phyloP scores from a whole-genome alignment of 2,888 invertebrate species.

The Lithophane leautieri region DNA sequence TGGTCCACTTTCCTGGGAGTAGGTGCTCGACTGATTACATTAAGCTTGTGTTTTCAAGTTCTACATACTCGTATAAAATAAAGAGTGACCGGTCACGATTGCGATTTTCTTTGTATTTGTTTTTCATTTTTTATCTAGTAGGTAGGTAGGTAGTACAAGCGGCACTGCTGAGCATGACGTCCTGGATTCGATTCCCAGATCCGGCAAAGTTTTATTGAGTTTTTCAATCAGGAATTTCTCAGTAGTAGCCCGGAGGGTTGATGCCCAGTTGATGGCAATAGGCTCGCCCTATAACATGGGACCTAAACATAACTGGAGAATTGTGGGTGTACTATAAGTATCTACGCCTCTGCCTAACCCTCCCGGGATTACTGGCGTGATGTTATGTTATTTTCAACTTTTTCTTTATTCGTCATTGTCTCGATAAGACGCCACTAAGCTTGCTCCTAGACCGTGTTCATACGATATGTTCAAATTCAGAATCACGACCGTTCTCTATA shows the following conservation, averaged over 20 bases:
- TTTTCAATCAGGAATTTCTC: background rate
- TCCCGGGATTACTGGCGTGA: background rate
- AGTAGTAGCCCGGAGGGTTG: background rate
- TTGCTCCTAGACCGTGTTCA: background rate
- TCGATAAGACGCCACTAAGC: background rate
- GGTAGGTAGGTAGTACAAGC: no score
- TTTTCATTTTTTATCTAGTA: background rate
- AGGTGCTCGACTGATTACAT: constrained; percentile 29
- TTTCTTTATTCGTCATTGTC: background rate
- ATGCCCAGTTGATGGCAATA: background rate
- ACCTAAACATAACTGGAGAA: background rate
- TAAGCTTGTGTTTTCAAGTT: constrained; percentile 27
- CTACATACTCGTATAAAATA: constrained; percentile 24
- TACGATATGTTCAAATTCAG: background rate
- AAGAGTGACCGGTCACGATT: background rate
- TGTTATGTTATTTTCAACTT: background rate
- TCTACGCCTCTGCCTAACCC: background rate
- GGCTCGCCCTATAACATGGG: background rate
- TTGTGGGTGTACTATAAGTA: background rate
- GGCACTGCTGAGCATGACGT: background rate
- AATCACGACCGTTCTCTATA: background rate
- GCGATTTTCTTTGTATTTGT: background rate
- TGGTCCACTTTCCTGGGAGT: constrained; percentile 53
- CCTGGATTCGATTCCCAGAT: background rate
- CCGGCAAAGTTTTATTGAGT: background rate